Evolutionary conservation across 2,113 vertebrate species (phyloP).

Genomic region (Alligator sinensis): DNA sequence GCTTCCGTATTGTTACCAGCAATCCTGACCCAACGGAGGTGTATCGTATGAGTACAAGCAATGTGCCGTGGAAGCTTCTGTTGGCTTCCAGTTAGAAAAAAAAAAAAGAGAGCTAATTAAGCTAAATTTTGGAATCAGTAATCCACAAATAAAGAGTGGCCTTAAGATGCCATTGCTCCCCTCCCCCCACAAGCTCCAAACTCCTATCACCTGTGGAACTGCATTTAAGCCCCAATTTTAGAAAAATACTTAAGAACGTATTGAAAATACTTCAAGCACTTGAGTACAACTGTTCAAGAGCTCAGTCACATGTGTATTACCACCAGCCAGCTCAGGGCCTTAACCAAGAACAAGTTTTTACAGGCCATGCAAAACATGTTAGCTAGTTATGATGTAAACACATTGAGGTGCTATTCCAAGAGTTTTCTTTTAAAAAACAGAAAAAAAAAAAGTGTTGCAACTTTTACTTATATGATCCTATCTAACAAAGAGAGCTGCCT

Average conservation of each 20-base stretch:
- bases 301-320: not conserved
- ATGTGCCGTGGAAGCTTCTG: rapidly evolving
- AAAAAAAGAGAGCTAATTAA: not conserved
- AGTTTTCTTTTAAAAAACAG: not conserved
- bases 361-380: not conserved
- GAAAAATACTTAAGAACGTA: not conserved
- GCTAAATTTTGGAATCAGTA: not conserved
- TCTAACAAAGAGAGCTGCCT: not conserved
- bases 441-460: not conserved
- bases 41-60: not conserved
- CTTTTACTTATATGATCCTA: not conserved
- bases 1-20: not conserved
- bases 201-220: not conserved
- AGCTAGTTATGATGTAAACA: not conserved
- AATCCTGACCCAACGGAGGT: not conserved
- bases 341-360: conserved; percentile 28
- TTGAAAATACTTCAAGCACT: not conserved
- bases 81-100: not conserved
- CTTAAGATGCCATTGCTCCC: not conserved
- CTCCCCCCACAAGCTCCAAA: not conserved
- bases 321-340: not conserved
- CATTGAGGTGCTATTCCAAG: not conserved
- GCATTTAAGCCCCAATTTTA: not conserved
- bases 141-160: not conserved
- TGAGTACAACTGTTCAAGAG: not conserved